Percentiles rank a stretch among this genome's conserved stretches.
Evolutionary conservation across 2,888 invertebrate species (phyloP).

Genomic region (Lissocephala sabroskyi): DNA sequence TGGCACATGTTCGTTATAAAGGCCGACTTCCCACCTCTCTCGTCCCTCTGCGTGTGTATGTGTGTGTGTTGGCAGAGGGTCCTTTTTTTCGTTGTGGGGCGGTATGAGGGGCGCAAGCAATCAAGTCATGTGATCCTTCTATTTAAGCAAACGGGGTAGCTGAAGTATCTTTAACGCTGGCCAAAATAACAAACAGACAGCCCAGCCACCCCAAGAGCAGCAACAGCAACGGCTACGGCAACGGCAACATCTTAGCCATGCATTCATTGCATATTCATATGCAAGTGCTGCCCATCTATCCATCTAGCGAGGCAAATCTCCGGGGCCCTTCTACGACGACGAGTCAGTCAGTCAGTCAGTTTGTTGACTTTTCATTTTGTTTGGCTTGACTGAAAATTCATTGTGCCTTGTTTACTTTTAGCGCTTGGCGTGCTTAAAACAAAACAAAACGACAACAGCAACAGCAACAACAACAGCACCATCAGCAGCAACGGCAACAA

Average conservation of each 20-base stretch:
- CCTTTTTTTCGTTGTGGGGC: too few relatives aligned
- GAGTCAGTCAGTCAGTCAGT: conserved; percentile 14
- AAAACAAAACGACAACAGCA: conserved; percentile 29
- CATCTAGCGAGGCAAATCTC: neutral
- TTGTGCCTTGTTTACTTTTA: conserved; percentile 59
- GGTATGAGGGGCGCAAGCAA: conserved; percentile 50
- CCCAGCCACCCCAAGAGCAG: neutral
- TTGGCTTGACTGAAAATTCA: conserved; percentile 58
- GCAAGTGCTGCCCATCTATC: conserved; percentile 16
- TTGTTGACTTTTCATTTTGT: conserved; percentile 66
- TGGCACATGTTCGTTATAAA: conserved; percentile 29
- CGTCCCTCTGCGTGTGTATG: conserved; percentile 1
- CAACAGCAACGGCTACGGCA: conserved; percentile 14
- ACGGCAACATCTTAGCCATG: conserved; percentile 51
- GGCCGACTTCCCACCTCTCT: conserved; percentile 3
- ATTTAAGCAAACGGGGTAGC: conserved; percentile 60
- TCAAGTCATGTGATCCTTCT: conserved; percentile 63
- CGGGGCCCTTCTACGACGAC: neutral
- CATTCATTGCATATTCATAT: conserved; percentile 66
- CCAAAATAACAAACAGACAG: conserved; percentile 37
- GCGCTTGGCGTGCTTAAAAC: conserved; percentile 60
- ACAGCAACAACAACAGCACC: neutral
- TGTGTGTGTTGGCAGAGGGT: too few relatives aligned
- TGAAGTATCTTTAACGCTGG: conserved; percentile 54
- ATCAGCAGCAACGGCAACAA: too few relatives aligned